Conservation (phyloP, 1,140 invertebrate genomes). For the Nasonia vitripennis region DNA sequence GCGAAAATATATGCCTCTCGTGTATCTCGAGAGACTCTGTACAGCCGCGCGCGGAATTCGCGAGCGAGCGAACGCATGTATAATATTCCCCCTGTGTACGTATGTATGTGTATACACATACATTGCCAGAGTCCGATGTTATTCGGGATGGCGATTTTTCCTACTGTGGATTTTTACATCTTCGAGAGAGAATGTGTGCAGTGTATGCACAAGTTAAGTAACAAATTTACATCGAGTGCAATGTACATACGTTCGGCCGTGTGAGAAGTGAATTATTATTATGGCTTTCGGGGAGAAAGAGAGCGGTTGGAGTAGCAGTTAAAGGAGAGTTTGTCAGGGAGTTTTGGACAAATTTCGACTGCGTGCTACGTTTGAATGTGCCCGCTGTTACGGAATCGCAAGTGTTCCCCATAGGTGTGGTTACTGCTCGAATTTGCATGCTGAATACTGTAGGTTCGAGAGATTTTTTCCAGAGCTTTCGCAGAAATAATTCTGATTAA, state of each 20-base stretch:
- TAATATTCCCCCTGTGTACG: not conserved
- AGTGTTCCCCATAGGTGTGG: too few species aligned
- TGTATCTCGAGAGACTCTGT: too few species aligned
- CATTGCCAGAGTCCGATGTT: not conserved
- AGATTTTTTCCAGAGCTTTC: too few species aligned
- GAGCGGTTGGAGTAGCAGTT: too few species aligned
- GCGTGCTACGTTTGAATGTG: too few species aligned
- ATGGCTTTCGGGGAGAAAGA: not conserved
- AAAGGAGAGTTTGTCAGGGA: not conserved
- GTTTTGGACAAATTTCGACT: not conserved
- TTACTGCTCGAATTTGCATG: too few species aligned
- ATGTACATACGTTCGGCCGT: not conserved
- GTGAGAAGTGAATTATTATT: not conserved
- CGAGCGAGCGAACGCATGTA: not conserved
- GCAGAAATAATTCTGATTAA: too few species aligned
- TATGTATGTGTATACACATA: not conserved
- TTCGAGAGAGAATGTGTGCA: not conserved
- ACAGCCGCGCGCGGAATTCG: too few species aligned
- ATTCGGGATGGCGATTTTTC: not conserved
- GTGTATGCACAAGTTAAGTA: not conserved
- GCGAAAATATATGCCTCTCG: not conserved
- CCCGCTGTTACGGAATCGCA: too few species aligned
- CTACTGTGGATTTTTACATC: not conserved
- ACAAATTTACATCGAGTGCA: slow-evolving; percentile 1
- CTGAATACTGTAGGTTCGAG: too few species aligned